These are phyloP conservation scores for Danio choprae DNA, from an alignment of 2,797 vertebrate genomes.

Conservation along the genomic window DNA sequence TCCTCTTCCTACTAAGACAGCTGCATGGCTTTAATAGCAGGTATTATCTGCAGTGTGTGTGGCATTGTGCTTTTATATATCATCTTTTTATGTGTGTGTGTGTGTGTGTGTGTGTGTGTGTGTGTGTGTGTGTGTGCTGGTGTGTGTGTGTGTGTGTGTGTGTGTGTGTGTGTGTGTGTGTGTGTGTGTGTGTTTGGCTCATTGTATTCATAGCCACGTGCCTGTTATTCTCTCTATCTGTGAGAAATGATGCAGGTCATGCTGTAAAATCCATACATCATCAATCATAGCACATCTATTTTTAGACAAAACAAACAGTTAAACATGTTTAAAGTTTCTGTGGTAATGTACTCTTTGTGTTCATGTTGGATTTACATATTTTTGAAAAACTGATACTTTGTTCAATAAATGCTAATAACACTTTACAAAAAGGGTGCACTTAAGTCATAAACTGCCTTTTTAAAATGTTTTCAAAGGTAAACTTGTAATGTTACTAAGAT, in stretches of 20 bases:
- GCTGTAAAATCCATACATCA: slow-evolving; percentile 5
- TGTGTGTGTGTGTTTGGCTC: not conserved
- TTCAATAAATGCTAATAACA: too few species aligned
- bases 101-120: slow-evolving; percentile 27
- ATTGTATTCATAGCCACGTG: slow-evolving; percentile 25
- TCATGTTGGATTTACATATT: not conserved
- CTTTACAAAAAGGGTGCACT: too few species aligned
- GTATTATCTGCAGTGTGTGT: slow-evolving; percentile 17
- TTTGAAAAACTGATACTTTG: too few species aligned
- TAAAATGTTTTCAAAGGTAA: too few species aligned
- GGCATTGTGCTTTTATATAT: slow-evolving; percentile 13
- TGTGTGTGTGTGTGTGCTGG: slow-evolving; percentile 12
- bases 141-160: too few species aligned
- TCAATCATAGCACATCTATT: slow-evolving; percentile 19
- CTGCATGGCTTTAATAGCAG: slow-evolving; percentile 26
- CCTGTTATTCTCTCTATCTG: not conserved
- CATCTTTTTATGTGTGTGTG: too few species aligned
- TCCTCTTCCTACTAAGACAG: slow-evolving; percentile 9
- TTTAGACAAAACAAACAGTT: not conserved
- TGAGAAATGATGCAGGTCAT: slow-evolving; percentile 23
- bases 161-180: not conserved
- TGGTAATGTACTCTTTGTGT: not conserved
- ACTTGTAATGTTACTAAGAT: too few species aligned
- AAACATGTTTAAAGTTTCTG: not conserved
- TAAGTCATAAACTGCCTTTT: too few species aligned